Conservation (phyloP, 2,797 vertebrate species). For the Sebastes melanostomus region DNA sequence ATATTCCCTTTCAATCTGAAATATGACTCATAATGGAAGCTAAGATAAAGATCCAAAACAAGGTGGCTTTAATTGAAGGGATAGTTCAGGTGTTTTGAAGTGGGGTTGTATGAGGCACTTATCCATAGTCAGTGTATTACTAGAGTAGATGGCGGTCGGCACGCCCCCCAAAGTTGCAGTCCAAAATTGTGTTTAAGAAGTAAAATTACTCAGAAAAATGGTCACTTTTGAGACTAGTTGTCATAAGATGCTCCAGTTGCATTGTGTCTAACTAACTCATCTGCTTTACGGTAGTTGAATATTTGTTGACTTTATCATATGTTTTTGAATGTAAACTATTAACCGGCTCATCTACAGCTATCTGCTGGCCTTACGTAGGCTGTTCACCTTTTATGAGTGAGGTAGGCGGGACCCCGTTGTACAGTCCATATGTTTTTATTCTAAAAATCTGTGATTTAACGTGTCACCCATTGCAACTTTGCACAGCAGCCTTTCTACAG, state of each 20-base stretch:
- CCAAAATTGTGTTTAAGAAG: neutral
- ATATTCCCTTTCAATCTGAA: neutral
- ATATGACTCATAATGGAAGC: neutral
- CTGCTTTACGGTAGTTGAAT: neutral
- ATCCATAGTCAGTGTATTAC: neutral
- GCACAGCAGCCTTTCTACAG: neutral
- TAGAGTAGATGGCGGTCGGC: too few relatives aligned
- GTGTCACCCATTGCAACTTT: neutral
- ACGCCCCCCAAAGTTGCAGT: neutral
- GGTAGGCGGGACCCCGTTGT: too few relatives aligned
- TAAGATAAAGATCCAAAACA: neutral
- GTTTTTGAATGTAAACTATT: neutral
- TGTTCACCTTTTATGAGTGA: neutral
- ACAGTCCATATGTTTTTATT: neutral
- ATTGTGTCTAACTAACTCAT: neutral
- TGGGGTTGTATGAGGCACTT: neutral
- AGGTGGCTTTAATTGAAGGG: neutral
- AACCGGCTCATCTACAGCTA: neutral
- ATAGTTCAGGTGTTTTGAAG: too few relatives aligned
- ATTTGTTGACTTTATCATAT: too few relatives aligned
- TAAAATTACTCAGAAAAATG: neutral
- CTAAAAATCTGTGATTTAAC: neutral
- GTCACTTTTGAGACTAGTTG: too few relatives aligned
- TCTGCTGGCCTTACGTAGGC: neutral
- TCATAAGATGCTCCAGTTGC: too few relatives aligned